Evolutionary conservation across 2,888 invertebrate species (phyloP), one percentile per base, ranked within the genome.

Genomic region (Byasa hedistus): DNA sequence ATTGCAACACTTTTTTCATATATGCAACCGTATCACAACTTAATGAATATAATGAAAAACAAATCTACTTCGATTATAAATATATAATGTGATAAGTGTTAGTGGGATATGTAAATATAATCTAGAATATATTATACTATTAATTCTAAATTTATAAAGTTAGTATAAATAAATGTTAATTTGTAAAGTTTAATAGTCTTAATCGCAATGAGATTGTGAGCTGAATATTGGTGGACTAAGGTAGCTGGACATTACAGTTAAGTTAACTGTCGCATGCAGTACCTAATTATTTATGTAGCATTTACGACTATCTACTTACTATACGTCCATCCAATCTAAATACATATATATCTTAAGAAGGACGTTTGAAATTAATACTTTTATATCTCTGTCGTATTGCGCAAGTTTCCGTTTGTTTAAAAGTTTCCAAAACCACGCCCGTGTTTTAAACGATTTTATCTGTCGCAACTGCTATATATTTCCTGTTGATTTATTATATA

Each of bases 401-500:
- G 54, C 21, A 65, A 65, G n/a, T 58, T n/a, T 52, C 51, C 36
- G 23, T 59, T 64, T 24, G 24, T 59, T 59, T 54, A 54, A 54
- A 22, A 54, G 52, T 54, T 51, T n/a, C n/a, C 19, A 51, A 51
- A 51, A 23, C 61, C 54, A 32, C 19, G 39, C 39, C 10, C 21
- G 44, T 27, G 55, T 54, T 54, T 1, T 23, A 54, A 54, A 51
- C 27, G 17, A 51, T 51, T 27, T 57, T 61, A 24, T 23, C n/a
- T 66, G 65, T 61, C 55, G 57, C 51, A 66, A 66, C 44, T 55
- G 60, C n/a, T 57, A 61, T 60, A 48, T 21, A 67, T 56, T 69
- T 69, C 70, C 69, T 65, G 69, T 65, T 64, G 61, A 70, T 59
- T 62, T 69, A 69, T 67, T 58, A 44, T 51, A 62, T 32, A 44